Evolutionary conservation across 2,888 invertebrate genomes (phyloP), one percentile per base, ranked within the genome.

Genomic region (Spicauda simplicius): DNA sequence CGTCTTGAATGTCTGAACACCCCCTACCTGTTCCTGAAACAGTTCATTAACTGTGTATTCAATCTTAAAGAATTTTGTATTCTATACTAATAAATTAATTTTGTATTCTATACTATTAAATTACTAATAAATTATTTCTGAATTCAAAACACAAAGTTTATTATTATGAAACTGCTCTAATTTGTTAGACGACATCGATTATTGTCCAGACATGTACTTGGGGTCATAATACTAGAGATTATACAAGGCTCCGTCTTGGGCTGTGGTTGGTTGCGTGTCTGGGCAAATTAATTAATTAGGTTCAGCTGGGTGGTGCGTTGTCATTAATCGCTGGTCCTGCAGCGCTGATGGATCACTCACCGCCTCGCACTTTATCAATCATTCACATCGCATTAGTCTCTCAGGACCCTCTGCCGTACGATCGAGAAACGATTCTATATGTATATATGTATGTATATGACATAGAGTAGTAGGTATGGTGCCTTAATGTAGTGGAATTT

Each of bases 281-380:
- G 45, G n/a, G 45, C 45, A 45, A 45, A 45, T 45, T 45, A 53
- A 45, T 45, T 45, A 53, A 65, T 58, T 37, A 65, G 53, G 58
- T 53, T 58, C 58, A 64, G 64, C 50, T 64, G 64, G 48, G n/a
- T 57, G 33, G 65, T 54, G 12, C 19, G 50, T 59, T 65, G 59
- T 58, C 52, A 65, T 65, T 65, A 65, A 68, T 65, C 59, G 58
- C 48, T 59, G 69, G 63, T 37, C 33, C 52, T 33, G 53, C 61
- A 33, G 65, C 41, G 8, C 74, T 84, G 83, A 87, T 85, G 80
- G 84, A 86, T 88, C 81, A 80, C 80, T 71, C 75, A 74, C 71
- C 77, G 75, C 73, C 74, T 74, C 73, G 70, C 70, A 73, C 76
- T 79, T 77, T 78, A 84, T 86, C 81, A 79, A 86, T 87, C 85